Evolutionary conservation across 2,888 invertebrate species (phyloP), one percentile per base, ranked within the genome.

Genomic region (Pristionchus exspectatus): DNA sequence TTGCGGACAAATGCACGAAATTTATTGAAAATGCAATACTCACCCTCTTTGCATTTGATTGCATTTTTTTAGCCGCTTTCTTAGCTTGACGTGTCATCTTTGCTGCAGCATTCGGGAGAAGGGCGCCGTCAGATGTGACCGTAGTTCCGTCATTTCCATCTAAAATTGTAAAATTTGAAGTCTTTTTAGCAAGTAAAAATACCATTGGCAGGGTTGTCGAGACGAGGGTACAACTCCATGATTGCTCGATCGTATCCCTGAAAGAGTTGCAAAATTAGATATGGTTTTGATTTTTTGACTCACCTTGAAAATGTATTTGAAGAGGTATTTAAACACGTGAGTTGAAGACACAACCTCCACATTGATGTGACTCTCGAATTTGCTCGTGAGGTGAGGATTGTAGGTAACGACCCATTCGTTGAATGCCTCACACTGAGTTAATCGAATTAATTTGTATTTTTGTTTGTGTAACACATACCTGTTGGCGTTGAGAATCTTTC

Each of bases 361-460:
- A 44, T 77, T 77, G 1, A 77, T 30, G 38, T 77, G 77, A 7
- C 24, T 16, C 18, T 30, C 50, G 18, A 38, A 77, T 30, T 77
- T 77, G 9, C 12, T 30, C 9, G n/a, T 18, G 21, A 77, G 44
- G n/a, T 77, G 38, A 4, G 77, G 77, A 44, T 18, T 44, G 30
- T 77, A 77, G 77, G 77, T 9, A 44, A 77, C 77, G 44, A 77
- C 77, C 77, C 77, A 77, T 77, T 77, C 77, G 30, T 77, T 77
- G 9, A 7, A 7, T 1, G 30, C 44, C 21, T 44, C 21, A 9
- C 14, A 14, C 77, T 77, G 44, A 44, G 16, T 44, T 24, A 24
- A 38, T 21, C 3, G 9, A 74, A 16, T 74, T 27, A 21, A 69
- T 30, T 74, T 18, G 1, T 18, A 33, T 30, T n/a, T 21, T 33